These are phyloP conservation scores for Ormia ochracea DNA, from an alignment of 2,888 invertebrate genomes.

Conservation along the genomic window DNA sequence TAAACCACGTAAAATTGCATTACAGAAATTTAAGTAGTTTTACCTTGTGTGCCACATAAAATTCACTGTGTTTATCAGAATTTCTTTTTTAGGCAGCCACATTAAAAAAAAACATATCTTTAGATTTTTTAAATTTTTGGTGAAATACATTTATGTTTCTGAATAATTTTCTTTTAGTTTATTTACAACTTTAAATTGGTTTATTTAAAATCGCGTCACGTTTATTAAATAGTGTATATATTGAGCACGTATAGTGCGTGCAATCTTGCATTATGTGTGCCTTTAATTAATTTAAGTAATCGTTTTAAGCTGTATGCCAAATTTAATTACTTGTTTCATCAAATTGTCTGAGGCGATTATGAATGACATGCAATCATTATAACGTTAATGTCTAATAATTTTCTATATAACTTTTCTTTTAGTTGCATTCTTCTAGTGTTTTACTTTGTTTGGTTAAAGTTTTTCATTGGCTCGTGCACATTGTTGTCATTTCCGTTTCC, in stretches of 20 bases:
- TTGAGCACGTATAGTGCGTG: background rate
- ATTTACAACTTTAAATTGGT: no score
- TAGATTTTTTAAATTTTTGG: no score
- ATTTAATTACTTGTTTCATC: constrained; percentile 43
- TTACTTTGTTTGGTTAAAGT: constrained; percentile 13
- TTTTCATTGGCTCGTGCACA: constrained; percentile 12
- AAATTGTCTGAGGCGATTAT: constrained; percentile 28
- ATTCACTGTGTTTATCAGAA: no score
- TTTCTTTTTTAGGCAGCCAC: no score
- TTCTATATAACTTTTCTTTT: constrained; percentile 24
- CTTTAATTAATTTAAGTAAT: constrained; percentile 47
- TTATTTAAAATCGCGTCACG: no score
- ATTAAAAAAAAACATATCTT: no score
- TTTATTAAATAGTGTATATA: background rate
- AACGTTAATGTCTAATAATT: constrained; percentile 1
- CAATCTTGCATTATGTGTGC: background rate
- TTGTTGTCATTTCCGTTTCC: constrained; percentile 29
- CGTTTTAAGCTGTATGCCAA: constrained; percentile 15
- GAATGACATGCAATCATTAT: background rate
- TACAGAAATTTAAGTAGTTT: no score
- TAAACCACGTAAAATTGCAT: no score
- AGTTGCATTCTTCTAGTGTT: constrained; percentile 3
- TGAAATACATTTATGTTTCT: no score
- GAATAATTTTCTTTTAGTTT: no score
- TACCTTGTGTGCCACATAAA: no score